These are phyloP conservation scores for Diceros bicornis DNA, from an alignment of 2,797 vertebrate species.

Conservation along the genomic window DNA sequence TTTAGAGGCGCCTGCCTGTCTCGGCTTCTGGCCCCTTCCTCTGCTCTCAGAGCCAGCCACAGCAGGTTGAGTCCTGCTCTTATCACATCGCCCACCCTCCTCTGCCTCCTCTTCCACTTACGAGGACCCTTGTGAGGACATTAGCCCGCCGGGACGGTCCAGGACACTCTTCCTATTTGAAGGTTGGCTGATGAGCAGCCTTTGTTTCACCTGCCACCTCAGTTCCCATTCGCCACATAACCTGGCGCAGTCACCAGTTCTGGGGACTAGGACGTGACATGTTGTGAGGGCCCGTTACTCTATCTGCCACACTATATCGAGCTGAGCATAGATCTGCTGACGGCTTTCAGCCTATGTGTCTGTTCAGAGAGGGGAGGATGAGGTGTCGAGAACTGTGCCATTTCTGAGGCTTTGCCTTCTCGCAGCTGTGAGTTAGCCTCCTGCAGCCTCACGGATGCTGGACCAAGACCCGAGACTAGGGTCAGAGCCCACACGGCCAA, in stretches of 20 bases:
- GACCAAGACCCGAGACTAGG: fast-evolving
- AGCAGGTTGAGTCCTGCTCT: fast-evolving
- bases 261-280: neutral
- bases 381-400: neutral
- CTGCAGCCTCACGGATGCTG: fast-evolving
- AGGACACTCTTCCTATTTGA: neutral
- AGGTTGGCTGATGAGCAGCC: neutral
- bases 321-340: fast-evolving
- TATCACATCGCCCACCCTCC: too few relatives aligned
- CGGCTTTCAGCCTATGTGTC: fast-evolving
- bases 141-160: too few relatives aligned
- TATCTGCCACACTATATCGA: fast-evolving
- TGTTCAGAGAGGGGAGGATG: fast-evolving
- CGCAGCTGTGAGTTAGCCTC: too few relatives aligned
- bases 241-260: neutral
- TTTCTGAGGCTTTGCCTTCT: neutral
- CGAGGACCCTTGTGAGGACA: too few relatives aligned
- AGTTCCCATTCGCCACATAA: too few relatives aligned
- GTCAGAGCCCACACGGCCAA: neutral
- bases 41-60: neutral
- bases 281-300: fast-evolving
- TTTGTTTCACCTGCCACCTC: too few relatives aligned
- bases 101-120: neutral
- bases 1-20: neutral
- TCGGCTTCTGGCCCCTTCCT: fast-evolving